Evolutionary conservation across 2,797 vertebrate species (phyloP).

Genomic region (Ctenosaura bakeri): DNA sequence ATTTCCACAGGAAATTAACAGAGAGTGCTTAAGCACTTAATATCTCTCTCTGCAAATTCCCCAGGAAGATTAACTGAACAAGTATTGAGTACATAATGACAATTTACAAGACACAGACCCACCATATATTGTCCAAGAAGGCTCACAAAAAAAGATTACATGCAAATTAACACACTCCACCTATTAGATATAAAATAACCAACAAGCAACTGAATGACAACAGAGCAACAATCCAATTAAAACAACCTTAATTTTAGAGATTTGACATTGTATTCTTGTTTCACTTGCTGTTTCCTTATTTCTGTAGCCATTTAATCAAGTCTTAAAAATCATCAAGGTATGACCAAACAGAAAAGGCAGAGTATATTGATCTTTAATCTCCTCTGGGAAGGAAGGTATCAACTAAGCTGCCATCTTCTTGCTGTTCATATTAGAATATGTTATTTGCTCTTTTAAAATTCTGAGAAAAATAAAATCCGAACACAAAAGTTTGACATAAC

Average conservation of each 20-base stretch:
- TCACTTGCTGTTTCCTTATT: background rate
- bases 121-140: background rate
- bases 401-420: background rate
- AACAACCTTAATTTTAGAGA: background rate
- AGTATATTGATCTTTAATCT: background rate
- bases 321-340: background rate
- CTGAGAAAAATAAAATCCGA: background rate
- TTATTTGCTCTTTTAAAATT: background rate
- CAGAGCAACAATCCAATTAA: background rate
- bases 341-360: background rate
- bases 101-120: background rate
- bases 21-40: background rate
- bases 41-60: no score
- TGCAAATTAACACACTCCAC: background rate
- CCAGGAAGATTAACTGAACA: background rate
- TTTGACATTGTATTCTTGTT: background rate
- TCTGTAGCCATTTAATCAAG: background rate
- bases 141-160: background rate
- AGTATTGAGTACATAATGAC: background rate
- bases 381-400: background rate
- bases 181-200: background rate
- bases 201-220: background rate
- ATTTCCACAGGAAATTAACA: constrained; percentile 8
- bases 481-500: background rate
- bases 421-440: background rate